Percentiles rank a stretch among this genome's conserved stretches.
phyloP scores from a whole-genome alignment of 37 sponge, comb jelly and placozoan species.

The Ephydatia muelleri region DNA sequence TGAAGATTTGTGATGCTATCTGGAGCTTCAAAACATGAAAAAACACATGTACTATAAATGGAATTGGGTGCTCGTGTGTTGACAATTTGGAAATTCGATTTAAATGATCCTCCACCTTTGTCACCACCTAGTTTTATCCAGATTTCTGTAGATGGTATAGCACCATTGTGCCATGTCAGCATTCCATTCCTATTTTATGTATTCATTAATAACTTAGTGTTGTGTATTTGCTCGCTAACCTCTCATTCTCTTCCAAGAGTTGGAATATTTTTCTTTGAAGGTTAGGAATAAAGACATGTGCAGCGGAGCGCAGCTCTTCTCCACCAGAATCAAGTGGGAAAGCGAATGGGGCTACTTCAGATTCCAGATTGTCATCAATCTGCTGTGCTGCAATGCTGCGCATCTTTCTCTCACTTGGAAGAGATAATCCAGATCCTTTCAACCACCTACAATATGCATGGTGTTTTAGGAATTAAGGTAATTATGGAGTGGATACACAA shows the following conservation, averaged over 20 bases:
- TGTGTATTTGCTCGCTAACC: slow-evolving; percentile 2
- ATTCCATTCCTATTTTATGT: too few relatives aligned
- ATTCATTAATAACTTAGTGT: too few relatives aligned
- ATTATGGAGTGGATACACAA: too few relatives aligned
- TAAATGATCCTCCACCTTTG: slow-evolving; percentile 44
- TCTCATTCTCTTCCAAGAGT: slow-evolving; percentile 22
- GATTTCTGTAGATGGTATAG: slow-evolving; percentile 35
- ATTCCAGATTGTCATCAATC: too few relatives aligned
- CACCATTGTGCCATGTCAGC: slow-evolving; percentile 54
- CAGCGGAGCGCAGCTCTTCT: slow-evolving; percentile 20
- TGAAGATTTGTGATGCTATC: slow-evolving; percentile 37
- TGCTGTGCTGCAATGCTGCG: too few relatives aligned
- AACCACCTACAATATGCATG: too few relatives aligned
- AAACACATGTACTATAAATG: slow-evolving; percentile 20
- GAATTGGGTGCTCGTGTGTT: slow-evolving; percentile 33
- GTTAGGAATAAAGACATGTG: slow-evolving; percentile 8
- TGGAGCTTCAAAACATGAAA: slow-evolving; percentile 16
- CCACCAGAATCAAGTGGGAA: neutral
- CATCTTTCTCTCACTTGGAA: too few relatives aligned
- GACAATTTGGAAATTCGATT: slow-evolving; percentile 34
- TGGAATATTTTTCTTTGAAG: neutral
- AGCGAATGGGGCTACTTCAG: slow-evolving; percentile 4
- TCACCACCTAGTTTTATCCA: slow-evolving; percentile 55
- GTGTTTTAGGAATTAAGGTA: too few relatives aligned
- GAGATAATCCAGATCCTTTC: too few relatives aligned